Conservation (phyloP, 2,113 vertebrate genomes). For the Halcyon malimbica region DNA sequence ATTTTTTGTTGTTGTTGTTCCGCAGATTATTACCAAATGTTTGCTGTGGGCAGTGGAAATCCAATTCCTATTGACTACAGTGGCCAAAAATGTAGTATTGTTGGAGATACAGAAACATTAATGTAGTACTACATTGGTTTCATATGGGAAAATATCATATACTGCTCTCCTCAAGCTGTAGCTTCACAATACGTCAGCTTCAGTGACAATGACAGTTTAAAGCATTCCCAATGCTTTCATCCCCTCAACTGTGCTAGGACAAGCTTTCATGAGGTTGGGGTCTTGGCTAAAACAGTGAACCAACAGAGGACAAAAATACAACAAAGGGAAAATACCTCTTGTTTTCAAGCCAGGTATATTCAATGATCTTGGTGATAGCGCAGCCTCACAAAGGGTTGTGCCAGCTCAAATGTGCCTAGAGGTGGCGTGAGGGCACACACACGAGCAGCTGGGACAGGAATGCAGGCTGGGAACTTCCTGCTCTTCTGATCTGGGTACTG, state of each 20-base stretch:
- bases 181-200: not conserved
- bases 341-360: not conserved
- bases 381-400: not conserved
- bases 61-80: not conserved
- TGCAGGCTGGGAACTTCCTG: rapidly evolving
- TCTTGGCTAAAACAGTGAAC: not conserved
- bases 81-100: not conserved
- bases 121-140: not conserved
- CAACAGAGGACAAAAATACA: not conserved
- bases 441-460: not conserved
- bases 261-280: not conserved
- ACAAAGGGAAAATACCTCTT: not conserved
- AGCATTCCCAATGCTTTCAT: not conserved
- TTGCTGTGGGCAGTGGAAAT: not conserved
- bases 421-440: not conserved
- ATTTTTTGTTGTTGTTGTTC: not conserved
- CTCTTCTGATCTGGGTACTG: not conserved
- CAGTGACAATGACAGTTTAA: not conserved
- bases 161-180: not conserved
- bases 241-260: not conserved
- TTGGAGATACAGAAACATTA: not conserved
- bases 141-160: not conserved
- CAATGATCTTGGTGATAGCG: not conserved
- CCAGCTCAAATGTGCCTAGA: not conserved
- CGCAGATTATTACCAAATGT: not conserved